phyloP scores from a whole-genome alignment of 2,888 invertebrate genomes.

The Synanthedon myopaeformis region DNA sequence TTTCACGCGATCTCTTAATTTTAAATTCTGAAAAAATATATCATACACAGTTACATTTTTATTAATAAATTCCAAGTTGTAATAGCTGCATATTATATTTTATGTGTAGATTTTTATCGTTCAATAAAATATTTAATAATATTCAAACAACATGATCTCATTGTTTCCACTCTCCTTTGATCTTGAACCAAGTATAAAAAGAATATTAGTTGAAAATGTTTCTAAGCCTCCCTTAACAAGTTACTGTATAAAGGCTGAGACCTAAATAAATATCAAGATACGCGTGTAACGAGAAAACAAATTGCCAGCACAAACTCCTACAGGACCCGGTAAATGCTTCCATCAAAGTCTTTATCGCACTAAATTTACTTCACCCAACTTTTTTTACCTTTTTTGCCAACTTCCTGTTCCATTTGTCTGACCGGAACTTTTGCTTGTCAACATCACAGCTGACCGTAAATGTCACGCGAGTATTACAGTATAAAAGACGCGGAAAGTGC shows the following conservation, averaged over 20 bases:
- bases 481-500: constrained; percentile 23
- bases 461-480: constrained; percentile 32
- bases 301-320: neutral
- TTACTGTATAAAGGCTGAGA: neutral
- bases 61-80: too few species aligned
- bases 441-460: constrained; percentile 33
- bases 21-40: too few species aligned
- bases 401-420: constrained; percentile 18
- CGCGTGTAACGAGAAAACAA: neutral
- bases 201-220: neutral
- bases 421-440: constrained; percentile 33
- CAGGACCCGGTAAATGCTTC: neutral
- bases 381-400: neutral
- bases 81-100: too few species aligned
- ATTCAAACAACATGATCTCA: too few species aligned
- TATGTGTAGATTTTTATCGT: too few species aligned
- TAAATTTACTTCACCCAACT: neutral
- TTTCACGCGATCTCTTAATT: too few species aligned
- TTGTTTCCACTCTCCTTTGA: too few species aligned
- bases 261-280: neutral
- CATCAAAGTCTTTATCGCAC: neutral
- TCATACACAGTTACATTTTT: too few species aligned
- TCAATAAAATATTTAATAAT: too few species aligned
- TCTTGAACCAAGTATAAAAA: neutral
- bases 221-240: neutral